Evolutionary conservation across 2,113 vertebrate genomes (phyloP).

Genomic region (Butorides virescens): DNA sequence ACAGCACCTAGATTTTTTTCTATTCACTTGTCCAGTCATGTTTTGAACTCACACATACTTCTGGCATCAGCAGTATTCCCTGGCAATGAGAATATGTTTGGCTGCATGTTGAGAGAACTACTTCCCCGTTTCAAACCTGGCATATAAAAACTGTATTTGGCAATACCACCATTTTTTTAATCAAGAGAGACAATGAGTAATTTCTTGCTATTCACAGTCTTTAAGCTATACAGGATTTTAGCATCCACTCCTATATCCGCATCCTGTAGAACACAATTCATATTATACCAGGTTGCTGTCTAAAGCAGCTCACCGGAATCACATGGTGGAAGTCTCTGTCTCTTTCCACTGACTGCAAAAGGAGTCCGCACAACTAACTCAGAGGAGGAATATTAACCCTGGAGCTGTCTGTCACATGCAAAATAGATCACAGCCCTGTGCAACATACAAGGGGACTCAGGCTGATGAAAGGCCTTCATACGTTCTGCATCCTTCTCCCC

Average conservation of each 20-base stretch:
- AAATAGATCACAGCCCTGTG: neutral
- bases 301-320: neutral
- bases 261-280: neutral
- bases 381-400: neutral
- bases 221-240: neutral
- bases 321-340: neutral
- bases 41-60: neutral
- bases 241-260: neutral
- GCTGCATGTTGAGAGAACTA: neutral
- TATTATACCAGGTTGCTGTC: neutral
- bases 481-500: neutral
- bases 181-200: neutral
- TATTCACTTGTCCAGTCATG: neutral
- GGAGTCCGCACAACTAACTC: neutral
- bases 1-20: neutral
- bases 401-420: neutral
- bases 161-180: neutral
- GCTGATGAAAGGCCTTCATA: neutral
- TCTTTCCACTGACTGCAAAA: neutral
- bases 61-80: neutral
- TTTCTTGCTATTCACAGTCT: neutral
- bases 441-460: neutral
- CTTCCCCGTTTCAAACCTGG: neutral
- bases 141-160: neutral
- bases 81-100: neutral